Evolutionary conservation across 2,888 invertebrate genomes (phyloP).

Genomic region (Drosophila multiciliata): DNA sequence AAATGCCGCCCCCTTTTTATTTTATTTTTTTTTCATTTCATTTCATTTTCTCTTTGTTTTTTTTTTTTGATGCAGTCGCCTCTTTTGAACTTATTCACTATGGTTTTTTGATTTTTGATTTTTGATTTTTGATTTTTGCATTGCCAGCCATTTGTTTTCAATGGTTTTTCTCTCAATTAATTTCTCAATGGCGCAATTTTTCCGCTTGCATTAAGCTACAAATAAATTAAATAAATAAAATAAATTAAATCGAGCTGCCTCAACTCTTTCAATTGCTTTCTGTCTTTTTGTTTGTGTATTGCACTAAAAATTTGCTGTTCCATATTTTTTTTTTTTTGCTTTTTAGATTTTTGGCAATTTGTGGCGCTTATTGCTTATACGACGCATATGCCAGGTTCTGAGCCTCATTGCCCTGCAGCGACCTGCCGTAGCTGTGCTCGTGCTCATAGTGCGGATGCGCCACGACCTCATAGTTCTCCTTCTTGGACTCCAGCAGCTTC

Average conservation of each 20-base stretch:
- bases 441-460: constrained; percentile 89
- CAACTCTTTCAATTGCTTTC: constrained; percentile 10
- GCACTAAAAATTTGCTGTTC: constrained; percentile 62
- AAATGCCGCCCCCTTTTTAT: constrained; percentile 22
- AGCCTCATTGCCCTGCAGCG: constrained; percentile 87
- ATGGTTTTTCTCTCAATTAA: constrained; percentile 22
- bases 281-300: constrained; percentile 63
- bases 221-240: constrained; percentile 80
- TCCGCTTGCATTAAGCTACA: constrained; percentile 69
- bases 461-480: constrained; percentile 92
- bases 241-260: constrained; percentile 68
- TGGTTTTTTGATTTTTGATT: constrained; percentile 13
- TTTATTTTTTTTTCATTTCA: neutral
- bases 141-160: constrained; percentile 17
- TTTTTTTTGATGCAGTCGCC: constrained; percentile 14
- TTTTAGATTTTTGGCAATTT: constrained; percentile 32
- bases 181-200: constrained; percentile 66
- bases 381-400: constrained; percentile 91
- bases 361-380: constrained; percentile 76
- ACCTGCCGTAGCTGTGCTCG: constrained; percentile 88
- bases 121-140: constrained; percentile 4
- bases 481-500: constrained; percentile 90
- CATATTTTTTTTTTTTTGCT: neutral
- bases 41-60: neutral
- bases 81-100: constrained; percentile 61